Conservation (phyloP, 2,797 vertebrate genomes). For the Allobates femoralis region DNA sequence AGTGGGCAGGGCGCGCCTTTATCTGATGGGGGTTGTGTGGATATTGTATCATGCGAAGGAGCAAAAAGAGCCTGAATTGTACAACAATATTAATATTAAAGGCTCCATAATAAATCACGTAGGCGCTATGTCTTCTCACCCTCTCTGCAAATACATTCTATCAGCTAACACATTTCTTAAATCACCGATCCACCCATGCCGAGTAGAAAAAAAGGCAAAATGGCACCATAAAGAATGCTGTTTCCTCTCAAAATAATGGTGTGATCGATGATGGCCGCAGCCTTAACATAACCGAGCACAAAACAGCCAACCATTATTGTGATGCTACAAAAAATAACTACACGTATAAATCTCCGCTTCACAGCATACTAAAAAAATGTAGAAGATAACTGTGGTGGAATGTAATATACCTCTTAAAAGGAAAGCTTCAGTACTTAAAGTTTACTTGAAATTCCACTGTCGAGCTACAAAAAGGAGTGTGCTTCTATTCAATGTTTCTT, state of each 20-base stretch:
- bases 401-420: conserved; percentile 51
- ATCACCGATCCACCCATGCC: background rate
- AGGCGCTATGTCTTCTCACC: background rate
- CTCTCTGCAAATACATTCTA: conserved; percentile 1
- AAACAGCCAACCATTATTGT: conserved; percentile 44
- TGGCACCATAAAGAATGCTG: conserved; percentile 23
- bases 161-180: background rate
- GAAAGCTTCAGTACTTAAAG: conserved; percentile 44
- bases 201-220: conserved; percentile 13
- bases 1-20: conserved; percentile 13
- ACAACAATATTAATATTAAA: conserved; percentile 11
- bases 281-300: conserved; percentile 17
- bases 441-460: conserved; percentile 54
- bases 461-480: conserved; percentile 25
- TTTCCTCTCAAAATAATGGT: conserved; percentile 32
- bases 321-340: conserved; percentile 47
- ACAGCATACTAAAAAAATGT: conserved; percentile 44
- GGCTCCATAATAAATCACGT: background rate
- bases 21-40: background rate
- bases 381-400: conserved; percentile 28
- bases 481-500: conserved; percentile 38
- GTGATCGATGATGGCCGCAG: conserved; percentile 40
- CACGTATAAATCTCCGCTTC: conserved; percentile 51
- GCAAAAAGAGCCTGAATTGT: background rate
- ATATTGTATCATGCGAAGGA: background rate